phyloP scores from a whole-genome alignment of 1,140 invertebrate species.

The Drosophila grimshawi region DNA sequence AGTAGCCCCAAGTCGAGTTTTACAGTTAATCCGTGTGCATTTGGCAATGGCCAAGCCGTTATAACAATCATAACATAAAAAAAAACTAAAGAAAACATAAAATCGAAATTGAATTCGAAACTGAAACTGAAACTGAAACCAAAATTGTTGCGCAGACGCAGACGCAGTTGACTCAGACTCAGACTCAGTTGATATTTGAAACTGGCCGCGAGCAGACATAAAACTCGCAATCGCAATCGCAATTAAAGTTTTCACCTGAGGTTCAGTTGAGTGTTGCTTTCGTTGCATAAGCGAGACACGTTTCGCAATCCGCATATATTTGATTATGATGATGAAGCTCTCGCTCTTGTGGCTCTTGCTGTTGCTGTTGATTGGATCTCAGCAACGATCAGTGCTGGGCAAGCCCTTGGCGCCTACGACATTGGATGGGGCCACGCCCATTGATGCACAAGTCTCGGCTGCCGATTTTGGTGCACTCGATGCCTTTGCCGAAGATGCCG shows the following conservation, averaged over 20 bases:
- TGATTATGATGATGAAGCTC: slow-evolving; percentile 11
- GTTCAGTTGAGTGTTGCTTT: slow-evolving; percentile 17
- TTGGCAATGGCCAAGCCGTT: slow-evolving; percentile 44
- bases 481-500: slow-evolving; percentile 62
- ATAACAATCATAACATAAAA: slow-evolving; percentile 53
- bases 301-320: slow-evolving; percentile 23
- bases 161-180: slow-evolving; percentile 50
- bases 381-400: slow-evolving; percentile 1
- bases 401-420: slow-evolving; percentile 62
- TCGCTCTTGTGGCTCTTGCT: neutral
- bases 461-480: slow-evolving; percentile 68
- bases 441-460: slow-evolving; percentile 64
- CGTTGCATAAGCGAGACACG: slow-evolving; percentile 28
- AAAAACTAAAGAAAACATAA: neutral
- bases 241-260: neutral
- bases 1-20: neutral
- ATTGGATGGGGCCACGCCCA: slow-evolving; percentile 68
- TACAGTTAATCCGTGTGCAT: neutral
- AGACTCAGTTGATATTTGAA: slow-evolving; percentile 74
- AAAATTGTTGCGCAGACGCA: slow-evolving; percentile 70
- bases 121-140: slow-evolving; percentile 2
- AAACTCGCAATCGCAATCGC: neutral
- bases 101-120: slow-evolving; percentile 5
- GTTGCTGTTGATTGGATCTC: slow-evolving; percentile 11
- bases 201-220: slow-evolving; percentile 49